Conservation (phyloP, 2,797 vertebrate genomes). For the Gallinago solitaria region DNA sequence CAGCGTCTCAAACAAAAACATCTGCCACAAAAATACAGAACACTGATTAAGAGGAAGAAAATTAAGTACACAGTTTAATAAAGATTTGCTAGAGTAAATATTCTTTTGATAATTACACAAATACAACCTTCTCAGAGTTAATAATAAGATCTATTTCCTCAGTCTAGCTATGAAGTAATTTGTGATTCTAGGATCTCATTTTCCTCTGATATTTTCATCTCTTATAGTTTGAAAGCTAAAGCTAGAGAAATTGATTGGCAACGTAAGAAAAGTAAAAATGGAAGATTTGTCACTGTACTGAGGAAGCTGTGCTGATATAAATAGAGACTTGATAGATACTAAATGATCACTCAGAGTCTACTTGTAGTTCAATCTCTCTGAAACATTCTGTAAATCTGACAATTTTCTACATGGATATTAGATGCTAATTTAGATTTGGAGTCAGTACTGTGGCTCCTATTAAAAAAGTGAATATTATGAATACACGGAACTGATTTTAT, state of each 20-base stretch:
- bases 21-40: neutral
- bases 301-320: neutral
- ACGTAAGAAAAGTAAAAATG: neutral
- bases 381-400: neutral
- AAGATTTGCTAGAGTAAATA: neutral
- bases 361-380: neutral
- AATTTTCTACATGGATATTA: neutral
- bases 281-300: neutral
- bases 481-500: neutral
- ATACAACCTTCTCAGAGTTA: neutral
- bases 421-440: neutral
- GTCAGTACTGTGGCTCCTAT: neutral
- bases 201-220: slow-evolving; percentile 5
- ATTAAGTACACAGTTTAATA: neutral
- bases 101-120: neutral
- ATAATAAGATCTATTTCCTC: neutral
- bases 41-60: neutral
- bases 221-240: neutral
- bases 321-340: neutral
- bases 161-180: neutral
- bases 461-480: neutral
- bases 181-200: neutral
- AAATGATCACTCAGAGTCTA: neutral
- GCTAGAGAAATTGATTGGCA: neutral
- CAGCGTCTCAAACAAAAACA: neutral